A percentile compares a stretch with the other conserved stretches of the same genome.
These are phyloP conservation scores for Dorcus parallelipipedus DNA, from an alignment of 2,888 invertebrate species.

Conservation along the genomic window DNA sequence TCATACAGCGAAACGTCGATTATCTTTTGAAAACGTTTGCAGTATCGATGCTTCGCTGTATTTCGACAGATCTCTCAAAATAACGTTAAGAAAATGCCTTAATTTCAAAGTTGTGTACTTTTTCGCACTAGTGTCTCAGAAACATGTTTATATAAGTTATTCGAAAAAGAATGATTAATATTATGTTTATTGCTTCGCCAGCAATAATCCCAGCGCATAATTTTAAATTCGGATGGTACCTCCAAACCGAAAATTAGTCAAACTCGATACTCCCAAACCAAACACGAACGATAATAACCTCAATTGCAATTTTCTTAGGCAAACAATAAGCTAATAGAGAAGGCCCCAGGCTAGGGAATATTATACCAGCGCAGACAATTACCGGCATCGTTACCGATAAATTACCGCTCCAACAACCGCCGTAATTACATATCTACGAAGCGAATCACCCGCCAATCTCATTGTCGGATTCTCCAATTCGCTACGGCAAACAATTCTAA, in stretches of 20 bases:
- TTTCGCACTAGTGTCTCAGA: no score
- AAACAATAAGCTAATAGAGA: slow-evolving; percentile 44
- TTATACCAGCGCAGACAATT: slow-evolving; percentile 39
- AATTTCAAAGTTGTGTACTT: no score
- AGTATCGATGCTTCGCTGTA: no score
- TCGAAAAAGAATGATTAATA: no score
- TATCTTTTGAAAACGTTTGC: no score
- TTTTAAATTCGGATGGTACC: no score
- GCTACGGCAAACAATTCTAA: slow-evolving; percentile 11
- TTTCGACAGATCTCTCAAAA: no score
- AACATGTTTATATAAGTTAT: no score
- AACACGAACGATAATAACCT: slow-evolving; percentile 37
- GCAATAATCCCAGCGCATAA: no score
- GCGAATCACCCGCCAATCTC: slow-evolving; percentile 11
- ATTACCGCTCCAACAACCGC: slow-evolving; percentile 47
- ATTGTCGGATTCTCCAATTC: slow-evolving; percentile 7
- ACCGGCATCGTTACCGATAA: slow-evolving; percentile 40
- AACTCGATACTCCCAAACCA: slow-evolving; percentile 24
- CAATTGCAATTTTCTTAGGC: slow-evolving; percentile 46
- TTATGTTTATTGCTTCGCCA: no score
- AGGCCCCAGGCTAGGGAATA: slow-evolving; percentile 8
- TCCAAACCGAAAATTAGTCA: slow-evolving; percentile 12
- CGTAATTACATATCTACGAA: slow-evolving; percentile 35
- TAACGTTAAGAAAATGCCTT: no score
- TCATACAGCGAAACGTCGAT: no score